A percentile compares a stretch with the other conserved stretches of the same genome.
phyloP scores from a whole-genome alignment of 2,888 invertebrate species.

The Euphydryas editha region DNA sequence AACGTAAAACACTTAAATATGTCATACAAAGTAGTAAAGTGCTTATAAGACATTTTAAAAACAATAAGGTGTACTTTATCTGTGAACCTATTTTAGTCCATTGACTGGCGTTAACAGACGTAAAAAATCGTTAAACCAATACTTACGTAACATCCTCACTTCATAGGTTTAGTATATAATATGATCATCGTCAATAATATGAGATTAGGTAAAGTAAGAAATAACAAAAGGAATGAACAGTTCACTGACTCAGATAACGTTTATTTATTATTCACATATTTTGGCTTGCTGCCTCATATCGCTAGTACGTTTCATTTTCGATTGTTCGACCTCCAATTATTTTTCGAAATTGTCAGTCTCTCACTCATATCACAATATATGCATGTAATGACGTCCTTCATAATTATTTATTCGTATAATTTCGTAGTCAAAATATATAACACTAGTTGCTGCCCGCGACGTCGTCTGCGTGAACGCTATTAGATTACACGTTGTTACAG shows the following conservation, averaged over 20 bases:
- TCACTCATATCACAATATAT: conserved; percentile 21
- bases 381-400: conserved; percentile 16
- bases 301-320: conserved; percentile 27
- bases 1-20: neutral
- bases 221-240: neutral
- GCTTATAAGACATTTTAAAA: neutral
- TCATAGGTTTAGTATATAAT: neutral
- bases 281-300: conserved; percentile 40
- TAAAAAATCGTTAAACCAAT: conserved; percentile 5
- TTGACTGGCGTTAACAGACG: conserved; percentile 6
- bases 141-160: conserved; percentile 14
- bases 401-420: too few relatives aligned
- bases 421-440: conserved; percentile 34
- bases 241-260: conserved; percentile 8
- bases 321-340: conserved; percentile 42
- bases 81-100: conserved; percentile 13
- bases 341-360: conserved; percentile 28
- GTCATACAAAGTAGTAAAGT: neutral
- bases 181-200: neutral
- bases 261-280: conserved; percentile 30
- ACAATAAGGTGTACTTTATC: conserved; percentile 10
- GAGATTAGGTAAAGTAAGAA: neutral
- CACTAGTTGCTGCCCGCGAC: too few relatives aligned
- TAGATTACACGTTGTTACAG: too few relatives aligned
- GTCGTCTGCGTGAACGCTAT: too few relatives aligned